Base-by-base conservation (phyloP, 1,140 invertebrate genomes). In the Mya arenaria region DNA sequence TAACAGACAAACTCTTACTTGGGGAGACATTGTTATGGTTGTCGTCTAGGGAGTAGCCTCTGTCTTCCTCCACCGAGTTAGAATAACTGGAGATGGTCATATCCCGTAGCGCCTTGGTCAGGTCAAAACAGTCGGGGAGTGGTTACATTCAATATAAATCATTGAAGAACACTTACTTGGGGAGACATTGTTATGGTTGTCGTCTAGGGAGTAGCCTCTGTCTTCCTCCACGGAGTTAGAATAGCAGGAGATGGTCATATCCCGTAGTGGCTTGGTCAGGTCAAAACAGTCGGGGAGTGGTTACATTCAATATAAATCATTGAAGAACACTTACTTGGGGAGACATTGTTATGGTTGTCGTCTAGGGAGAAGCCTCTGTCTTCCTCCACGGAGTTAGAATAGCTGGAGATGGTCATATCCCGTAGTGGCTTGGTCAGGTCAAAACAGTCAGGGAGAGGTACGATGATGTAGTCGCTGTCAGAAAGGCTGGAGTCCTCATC, bases 221-320 rank as follows among this genome's bases (percentile, higher is more conserved):
- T 72, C 78, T 15, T 55, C 48, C 36, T 52, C 62, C 23, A 63
- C 48, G 2, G 79, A 80, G 25, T 69, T 80, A 1, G 77, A 80
- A 34, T 80, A 80, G 34, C 77, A 69, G 3, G 77, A 80, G 19
- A 74, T 52, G 58, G 52, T 73, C 37, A 36, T 41, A 23, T 62
- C 56, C 10, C 39, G 30, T 19, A 86, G 68, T 17, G 88, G 88
- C 71, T 86, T 82, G 28, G 36, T 71, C 0, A 89, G 55, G 74
- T 91, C 88, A 75, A 91, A 92, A 79, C 91, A 92, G 48, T 88
- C 84, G 15, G 91, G 91, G 58, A 91, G 78, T 3, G 90, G 91
- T n/a, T n/a, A n/a, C n/a, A n/a, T n/a, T n/a, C n/a, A n/a, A n/a
- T n/a, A 48, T 19, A 48, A 48, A 48, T 48, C 10, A 13, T 48